Evolutionary conservation across 2,113 vertebrate species (phyloP).

Genomic region (Archilochus colubris): DNA sequence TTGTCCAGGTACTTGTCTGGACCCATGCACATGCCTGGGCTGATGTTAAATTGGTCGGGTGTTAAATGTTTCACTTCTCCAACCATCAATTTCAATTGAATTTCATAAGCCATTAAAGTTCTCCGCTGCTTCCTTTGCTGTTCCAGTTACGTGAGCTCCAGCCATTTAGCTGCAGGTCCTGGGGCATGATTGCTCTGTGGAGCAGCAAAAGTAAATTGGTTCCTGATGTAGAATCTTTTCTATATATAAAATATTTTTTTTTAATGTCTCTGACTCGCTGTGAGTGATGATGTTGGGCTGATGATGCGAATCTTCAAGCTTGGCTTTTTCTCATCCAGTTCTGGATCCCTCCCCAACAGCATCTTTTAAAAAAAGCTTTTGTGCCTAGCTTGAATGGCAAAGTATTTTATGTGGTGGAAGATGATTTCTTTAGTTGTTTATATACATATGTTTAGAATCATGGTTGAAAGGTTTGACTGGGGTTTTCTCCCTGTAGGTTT

Average conservation of each 20-base stretch:
- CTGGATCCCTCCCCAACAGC: neutral
- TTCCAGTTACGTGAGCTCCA: slow-evolving; percentile 41
- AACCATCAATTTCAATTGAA: slow-evolving; percentile 61
- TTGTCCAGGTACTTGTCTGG: neutral
- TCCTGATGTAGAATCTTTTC: slow-evolving; percentile 23
- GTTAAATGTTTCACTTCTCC: slow-evolving; percentile 45
- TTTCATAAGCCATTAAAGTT: slow-evolving; percentile 62
- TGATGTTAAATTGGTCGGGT: neutral
- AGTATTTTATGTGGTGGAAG: neutral
- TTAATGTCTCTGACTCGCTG: neutral
- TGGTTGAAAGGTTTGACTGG: neutral
- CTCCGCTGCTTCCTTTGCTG: slow-evolving; percentile 40
- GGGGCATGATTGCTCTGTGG: slow-evolving; percentile 49
- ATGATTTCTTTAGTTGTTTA: neutral
- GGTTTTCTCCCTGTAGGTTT: neutral
- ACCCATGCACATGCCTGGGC: accelerated
- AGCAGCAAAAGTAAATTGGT: slow-evolving; percentile 61
- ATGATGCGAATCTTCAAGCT: neutral
- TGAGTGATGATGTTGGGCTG: neutral
- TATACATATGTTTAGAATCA: neutral
- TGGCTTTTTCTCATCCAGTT: neutral
- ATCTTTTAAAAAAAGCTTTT: neutral
- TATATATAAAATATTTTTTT: neutral
- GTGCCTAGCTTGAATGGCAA: neutral
- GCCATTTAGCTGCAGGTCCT: slow-evolving; percentile 55